phyloP scores from a whole-genome alignment of 2,797 vertebrate species.

The Lates japonicus region DNA sequence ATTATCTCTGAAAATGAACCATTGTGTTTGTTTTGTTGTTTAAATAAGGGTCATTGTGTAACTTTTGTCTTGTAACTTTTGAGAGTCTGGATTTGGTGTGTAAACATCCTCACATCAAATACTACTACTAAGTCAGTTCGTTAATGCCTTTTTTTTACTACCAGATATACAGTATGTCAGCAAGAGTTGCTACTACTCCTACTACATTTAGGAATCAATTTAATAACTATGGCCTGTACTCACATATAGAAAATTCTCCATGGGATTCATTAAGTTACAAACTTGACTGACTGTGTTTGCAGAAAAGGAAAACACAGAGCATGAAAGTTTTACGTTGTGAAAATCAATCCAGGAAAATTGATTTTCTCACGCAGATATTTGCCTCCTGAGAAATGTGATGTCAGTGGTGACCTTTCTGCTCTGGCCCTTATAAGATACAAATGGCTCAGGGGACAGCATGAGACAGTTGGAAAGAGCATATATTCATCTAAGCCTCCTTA shows the following conservation, averaged over 20 bases:
- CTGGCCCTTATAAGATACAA: slow-evolving; percentile 68
- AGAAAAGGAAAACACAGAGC: neutral
- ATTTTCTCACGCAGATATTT: slow-evolving; percentile 65
- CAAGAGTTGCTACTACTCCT: neutral
- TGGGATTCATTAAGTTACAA: slow-evolving; percentile 47
- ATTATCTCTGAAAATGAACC: slow-evolving; percentile 67
- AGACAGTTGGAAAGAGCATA: slow-evolving; percentile 77
- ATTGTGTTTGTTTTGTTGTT: slow-evolving; percentile 66
- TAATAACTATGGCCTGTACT: slow-evolving; percentile 12
- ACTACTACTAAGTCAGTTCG: slow-evolving; percentile 42
- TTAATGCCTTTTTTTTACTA: slow-evolving; percentile 16
- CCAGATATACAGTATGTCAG: slow-evolving; percentile 25
- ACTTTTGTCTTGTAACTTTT: slow-evolving; percentile 63
- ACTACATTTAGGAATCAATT: neutral
- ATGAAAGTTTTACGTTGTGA: slow-evolving; percentile 42
- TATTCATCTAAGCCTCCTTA: slow-evolving; percentile 71
- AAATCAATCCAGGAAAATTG: slow-evolving; percentile 68
- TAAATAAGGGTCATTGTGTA: slow-evolving; percentile 69
- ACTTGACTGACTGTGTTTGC: slow-evolving; percentile 28
- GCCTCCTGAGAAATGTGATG: slow-evolving; percentile 73
- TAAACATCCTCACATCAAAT: slow-evolving; percentile 40
- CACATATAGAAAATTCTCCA: neutral
- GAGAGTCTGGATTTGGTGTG: slow-evolving; percentile 42
- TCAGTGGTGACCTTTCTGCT: slow-evolving; percentile 78
- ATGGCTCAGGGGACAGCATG: slow-evolving; percentile 56